Base-by-base conservation (phyloP, 1,140 invertebrate species). In the Zaprionus ornatus region DNA sequence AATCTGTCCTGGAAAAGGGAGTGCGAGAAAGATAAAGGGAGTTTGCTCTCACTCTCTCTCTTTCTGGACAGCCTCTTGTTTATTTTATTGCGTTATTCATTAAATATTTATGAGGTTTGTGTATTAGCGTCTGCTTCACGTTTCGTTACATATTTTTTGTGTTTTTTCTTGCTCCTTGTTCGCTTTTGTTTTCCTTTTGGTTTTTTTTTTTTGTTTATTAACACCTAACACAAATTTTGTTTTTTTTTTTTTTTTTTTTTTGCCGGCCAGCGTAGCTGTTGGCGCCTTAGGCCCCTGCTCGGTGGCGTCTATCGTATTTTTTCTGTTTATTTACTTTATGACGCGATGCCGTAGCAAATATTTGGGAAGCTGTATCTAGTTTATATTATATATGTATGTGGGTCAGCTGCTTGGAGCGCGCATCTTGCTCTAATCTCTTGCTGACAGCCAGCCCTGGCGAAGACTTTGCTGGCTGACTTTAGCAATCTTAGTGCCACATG, bases 401-500 rank as follows among this genome's bases (percentile, higher is more conserved):
- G 62, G 69, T 66, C 69, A 66, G 21, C 40, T 50, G 48, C 35
- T 56, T 25, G 63, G 13, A 2, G 7, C 63, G 40, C 10, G 23
- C 10, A 65, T 23, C n/a, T 60, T 59, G 37, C 45, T 29, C 13
- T 66, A 72, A 72, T 72, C 54, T 65, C 40, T 55, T 27, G 52
- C 52, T 66, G 52, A 66, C 64, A 66, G 64, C 63, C 48, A 45
- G 27, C 64, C 17, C 64, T 42, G 19, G 10, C 65, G 48, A 48
- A 66, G 62, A 12, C 17, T 59, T 66, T 69, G 19, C 64, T 55
- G 50, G 56, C 60, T 73, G 79, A 74, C 56, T 79, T 55, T 40
- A n/a, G 61, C 80, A 83, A 83, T 61, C 73, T 77, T 45, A 1
- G 45, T 66, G 68, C 64, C 69, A 73, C 73, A 69, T 77, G 64